Conservation (phyloP, 2,113 vertebrate species). For the Lasiurus cinereus region DNA sequence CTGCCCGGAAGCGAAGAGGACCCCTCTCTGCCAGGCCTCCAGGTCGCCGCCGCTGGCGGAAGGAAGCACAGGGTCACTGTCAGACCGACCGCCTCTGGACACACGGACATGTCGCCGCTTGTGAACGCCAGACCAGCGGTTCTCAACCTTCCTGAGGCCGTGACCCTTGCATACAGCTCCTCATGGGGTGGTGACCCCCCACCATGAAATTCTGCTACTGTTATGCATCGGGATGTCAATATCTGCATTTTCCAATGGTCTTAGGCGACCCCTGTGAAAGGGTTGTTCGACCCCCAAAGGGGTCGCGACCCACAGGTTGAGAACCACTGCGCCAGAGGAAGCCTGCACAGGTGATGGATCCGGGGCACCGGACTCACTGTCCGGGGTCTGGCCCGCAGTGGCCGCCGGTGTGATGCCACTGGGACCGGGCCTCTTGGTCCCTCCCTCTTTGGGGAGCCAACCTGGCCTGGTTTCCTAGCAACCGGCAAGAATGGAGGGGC, state of each 20-base stretch:
- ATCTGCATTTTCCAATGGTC: too few species aligned
- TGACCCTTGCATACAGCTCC: too few species aligned
- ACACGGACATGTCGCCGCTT: not conserved
- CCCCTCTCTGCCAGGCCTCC: conserved; percentile 93
- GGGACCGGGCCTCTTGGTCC: not conserved
- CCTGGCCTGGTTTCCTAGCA: not conserved
- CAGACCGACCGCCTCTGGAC: not conserved
- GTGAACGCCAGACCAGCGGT: too few species aligned
- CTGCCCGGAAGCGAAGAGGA: conserved; percentile 94
- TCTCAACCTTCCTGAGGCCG: too few species aligned
- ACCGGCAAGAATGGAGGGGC: not conserved
- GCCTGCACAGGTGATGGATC: not conserved
- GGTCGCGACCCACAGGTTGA: too few species aligned
- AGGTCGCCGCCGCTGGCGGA: conserved; percentile 87
- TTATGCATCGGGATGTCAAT: too few species aligned
- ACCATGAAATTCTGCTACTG: too few species aligned
- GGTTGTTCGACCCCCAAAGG: too few species aligned
- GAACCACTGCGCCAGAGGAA: not conserved
- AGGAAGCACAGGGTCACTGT: conserved; percentile 18
- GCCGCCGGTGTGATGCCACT: not conserved
- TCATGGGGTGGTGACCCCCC: too few species aligned
- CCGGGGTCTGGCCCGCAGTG: not conserved
- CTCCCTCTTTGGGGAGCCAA: not conserved
- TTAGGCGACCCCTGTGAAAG: too few species aligned
- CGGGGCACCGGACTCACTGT: not conserved